Base-by-base conservation (phyloP, 2,888 invertebrate genomes). In the Lydus trimaculatus region DNA sequence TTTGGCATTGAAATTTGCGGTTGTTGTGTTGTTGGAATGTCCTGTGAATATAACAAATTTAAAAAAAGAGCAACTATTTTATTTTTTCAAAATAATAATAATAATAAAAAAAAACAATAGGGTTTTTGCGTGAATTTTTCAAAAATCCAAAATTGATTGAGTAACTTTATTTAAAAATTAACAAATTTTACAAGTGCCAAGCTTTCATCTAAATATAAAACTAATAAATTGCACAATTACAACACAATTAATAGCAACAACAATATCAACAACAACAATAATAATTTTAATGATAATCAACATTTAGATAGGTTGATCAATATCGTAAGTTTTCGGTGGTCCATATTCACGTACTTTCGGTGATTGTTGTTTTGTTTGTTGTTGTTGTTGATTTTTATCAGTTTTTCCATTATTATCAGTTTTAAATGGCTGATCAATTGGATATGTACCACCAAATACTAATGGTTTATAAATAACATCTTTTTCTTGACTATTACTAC, bases 371-470 rank as follows among this genome's bases (percentile, higher is more conserved):
- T 58, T 63, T 63, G 31, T 68, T 69, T 28, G 61, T 31, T 62
- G 2, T 28, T 66, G 66, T 65, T 36, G 63, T 73, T 72, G 5
- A 31, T 68, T 63, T 5, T 56, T 25, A 56, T 66, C 69, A 56
- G 61, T 72, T 52, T 73, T 72, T 20, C 64, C 33, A 63, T 68
- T 23, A 20, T 20, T 9, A 43, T 23, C 9, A 17, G 9, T 33
- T 58, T 64, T 31, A 5, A 63, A 60, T 31, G 94, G 94, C 79
- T 89, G 89, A 83, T 95, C 95, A 74, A 96, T 95, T 5, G 95
- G 95, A 87, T 90, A 96, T 3, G 95, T 96, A 64, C 95, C 95
- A 77, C 94, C 94, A 83, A 94, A 95, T 71, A 94, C 89, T 60
- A 95, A 88, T 70, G 92, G 92, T 80, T 90, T 90, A 81, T 87